These are phyloP conservation scores for Homalodisca vitripennis DNA, from an alignment of 1,140 invertebrate genomes.

Conservation along the genomic window DNA sequence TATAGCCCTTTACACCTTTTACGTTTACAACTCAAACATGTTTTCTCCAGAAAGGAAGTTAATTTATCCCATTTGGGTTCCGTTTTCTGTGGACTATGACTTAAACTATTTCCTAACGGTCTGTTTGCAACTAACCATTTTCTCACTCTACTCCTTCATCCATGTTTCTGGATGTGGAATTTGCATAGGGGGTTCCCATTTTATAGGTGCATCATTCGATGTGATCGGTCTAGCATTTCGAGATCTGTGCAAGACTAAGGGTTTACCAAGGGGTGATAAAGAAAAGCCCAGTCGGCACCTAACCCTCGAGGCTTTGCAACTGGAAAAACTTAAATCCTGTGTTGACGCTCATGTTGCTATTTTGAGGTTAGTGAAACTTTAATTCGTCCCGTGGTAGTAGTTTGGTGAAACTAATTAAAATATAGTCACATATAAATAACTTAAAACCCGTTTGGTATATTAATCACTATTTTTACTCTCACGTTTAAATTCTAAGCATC, in stretches of 20 bases:
- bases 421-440: too few species aligned
- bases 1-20: neutral
- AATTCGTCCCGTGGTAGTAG: too few species aligned
- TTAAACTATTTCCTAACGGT: neutral
- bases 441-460: too few species aligned
- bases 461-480: too few species aligned
- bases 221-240: neutral
- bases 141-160: neutral
- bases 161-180: neutral
- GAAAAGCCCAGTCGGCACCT: too few species aligned
- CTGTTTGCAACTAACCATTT: neutral
- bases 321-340: too few species aligned
- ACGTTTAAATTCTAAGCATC: too few species aligned
- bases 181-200: constrained; percentile 12
- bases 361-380: too few species aligned
- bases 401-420: too few species aligned
- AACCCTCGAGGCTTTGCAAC: too few species aligned
- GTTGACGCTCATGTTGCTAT: too few species aligned
- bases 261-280: too few species aligned
- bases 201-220: constrained; percentile 10
- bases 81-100: neutral
- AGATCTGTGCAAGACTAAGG: neutral
- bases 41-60: constrained; percentile 12
- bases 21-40: neutral
- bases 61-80: neutral